Evolutionary conservation across 2,113 vertebrate genomes (phyloP), one percentile per base, ranked within the genome.

Genomic region (Psettodes erumei): DNA sequence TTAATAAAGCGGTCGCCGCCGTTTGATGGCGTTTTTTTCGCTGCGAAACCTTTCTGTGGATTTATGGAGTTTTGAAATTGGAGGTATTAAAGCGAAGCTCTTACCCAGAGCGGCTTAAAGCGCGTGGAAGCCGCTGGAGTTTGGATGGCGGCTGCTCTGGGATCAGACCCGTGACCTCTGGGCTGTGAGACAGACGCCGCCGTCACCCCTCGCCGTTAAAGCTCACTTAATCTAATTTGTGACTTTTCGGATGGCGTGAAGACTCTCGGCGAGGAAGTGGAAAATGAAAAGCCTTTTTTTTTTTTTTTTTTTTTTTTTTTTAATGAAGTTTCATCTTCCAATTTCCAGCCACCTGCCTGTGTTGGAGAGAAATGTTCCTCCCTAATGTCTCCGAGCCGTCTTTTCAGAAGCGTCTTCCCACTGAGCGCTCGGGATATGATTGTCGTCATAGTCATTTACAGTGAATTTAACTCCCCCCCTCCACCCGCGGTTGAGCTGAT

Each of bases 161-260:
- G 63, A 82, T 86, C 81, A 74, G 66, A 84, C 86, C 71, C 74
- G 71, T 79, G 75, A 77, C 77, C 69, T 63, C 63, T 81, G 2
- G 30, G 33, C 45, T 37, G 21, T 50, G 59, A 61, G 54, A 68
- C 42, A 45, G 19, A 28, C 15, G 16, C 27, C n/a, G n/a, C n/a
- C n/a, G n/a, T 37, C n/a, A 37, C 11, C 71, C 51, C 30, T 47
- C 21, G 23, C 48, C n/a, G n/a, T 56, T 37, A 42, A 56, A 64
- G 42, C 71, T 64, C 77, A 63, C 64, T 71, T 60, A 60, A 79
- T 78, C 45, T 71, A 67, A 80, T 56, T 55, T 13, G n/a, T 35
- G 59, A 66, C 71, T 77, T 54, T 8, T 3, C n/a, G 15, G 75
- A 38, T 1, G 9, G n/a, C 30, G 27, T 56, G 43, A 77, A 23